Evolutionary conservation across 2,888 invertebrate species (phyloP).

Genomic region (Chromoteleia sp.): DNA sequence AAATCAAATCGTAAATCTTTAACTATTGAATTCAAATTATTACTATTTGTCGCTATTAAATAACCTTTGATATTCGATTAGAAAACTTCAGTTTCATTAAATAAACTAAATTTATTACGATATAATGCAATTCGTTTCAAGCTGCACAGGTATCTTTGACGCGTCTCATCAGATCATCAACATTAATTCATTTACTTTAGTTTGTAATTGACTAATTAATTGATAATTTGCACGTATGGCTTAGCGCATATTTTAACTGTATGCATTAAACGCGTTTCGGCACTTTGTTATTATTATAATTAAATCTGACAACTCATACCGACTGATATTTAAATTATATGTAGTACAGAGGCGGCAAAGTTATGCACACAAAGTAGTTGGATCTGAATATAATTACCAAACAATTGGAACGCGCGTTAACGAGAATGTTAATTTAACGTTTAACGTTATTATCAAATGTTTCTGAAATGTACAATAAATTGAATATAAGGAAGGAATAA

Average conservation of each 20-base stretch:
- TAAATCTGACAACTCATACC: slow-evolving; percentile 5
- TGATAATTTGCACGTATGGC: slow-evolving; percentile 41
- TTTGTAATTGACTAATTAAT: slow-evolving; percentile 51
- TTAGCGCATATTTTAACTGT: slow-evolving; percentile 18
- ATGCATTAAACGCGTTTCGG: slow-evolving; percentile 9
- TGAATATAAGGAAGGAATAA: background rate
- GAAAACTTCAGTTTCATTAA: too few relatives aligned
- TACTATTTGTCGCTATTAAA: too few relatives aligned
- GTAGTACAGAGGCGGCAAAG: background rate
- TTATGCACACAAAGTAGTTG: slow-evolving; percentile 24
- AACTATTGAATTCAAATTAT: too few relatives aligned
- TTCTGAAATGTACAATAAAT: background rate
- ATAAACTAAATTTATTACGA: too few relatives aligned
- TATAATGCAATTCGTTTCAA: too few relatives aligned
- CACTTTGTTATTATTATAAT: slow-evolving; percentile 36
- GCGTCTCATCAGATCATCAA: slow-evolving; percentile 11
- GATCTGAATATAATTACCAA: slow-evolving; percentile 14
- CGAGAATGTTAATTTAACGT: slow-evolving; percentile 23
- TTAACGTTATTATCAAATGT: slow-evolving; percentile 6
- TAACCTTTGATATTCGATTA: too few relatives aligned
- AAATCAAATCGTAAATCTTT: too few relatives aligned
- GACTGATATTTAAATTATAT: slow-evolving; percentile 32
- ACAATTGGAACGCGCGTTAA: slow-evolving; percentile 10
- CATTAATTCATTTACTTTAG: slow-evolving; percentile 26
- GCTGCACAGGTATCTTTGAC: background rate